Evolutionary conservation across 1,140 invertebrate species (phyloP), one percentile per base, ranked within the genome.

Genomic region (Linepithema humile): DNA sequence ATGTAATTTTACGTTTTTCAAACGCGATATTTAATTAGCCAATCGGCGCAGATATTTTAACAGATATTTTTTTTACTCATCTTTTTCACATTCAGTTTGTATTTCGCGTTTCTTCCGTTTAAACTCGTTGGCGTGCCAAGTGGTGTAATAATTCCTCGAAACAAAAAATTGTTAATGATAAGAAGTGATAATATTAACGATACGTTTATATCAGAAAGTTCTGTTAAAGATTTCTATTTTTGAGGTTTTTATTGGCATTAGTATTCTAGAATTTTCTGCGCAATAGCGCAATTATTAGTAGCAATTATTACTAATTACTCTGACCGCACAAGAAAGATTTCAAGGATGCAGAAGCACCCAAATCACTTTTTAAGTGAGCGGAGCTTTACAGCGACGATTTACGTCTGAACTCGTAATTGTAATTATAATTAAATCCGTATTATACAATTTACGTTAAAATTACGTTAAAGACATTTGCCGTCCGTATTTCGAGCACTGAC

Each of bases 351-450:
- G 15, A 57, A 73, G 15, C 6, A 23, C 4, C 15, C 26, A 20
- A 60, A 20, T 57, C 35, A 29, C 0, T 60, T 60, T 60, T 60
- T 15, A 38, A 75, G 3, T 15, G 2, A 10, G 29, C 57, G n/a
- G 29, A 32, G 26, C 9, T n/a, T n/a, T 12, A 32, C 23, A 29
- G 40, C 5, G 38, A 43, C n/a, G 20, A 75, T 64, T 75, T 57
- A 32, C n/a, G 4, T 75, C 3, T 38, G 35, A 50, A 2, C 43
- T 32, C 29, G 20, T 2, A 12, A 12, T 35, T 35, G 64, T 77
- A 74, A 73, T 73, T 35, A 75, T 32, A 75, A 73, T 73, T 73
- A 38, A 73, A 64, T n/a, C 26, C 12, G 20, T 50, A 3, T 35
- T 59, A 38, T 64, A 62, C 29, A 3, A n/a, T 50, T 75, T 35